phyloP scores from a whole-genome alignment of 2,888 invertebrate species.

The Perizoma flavofasciatum region DNA sequence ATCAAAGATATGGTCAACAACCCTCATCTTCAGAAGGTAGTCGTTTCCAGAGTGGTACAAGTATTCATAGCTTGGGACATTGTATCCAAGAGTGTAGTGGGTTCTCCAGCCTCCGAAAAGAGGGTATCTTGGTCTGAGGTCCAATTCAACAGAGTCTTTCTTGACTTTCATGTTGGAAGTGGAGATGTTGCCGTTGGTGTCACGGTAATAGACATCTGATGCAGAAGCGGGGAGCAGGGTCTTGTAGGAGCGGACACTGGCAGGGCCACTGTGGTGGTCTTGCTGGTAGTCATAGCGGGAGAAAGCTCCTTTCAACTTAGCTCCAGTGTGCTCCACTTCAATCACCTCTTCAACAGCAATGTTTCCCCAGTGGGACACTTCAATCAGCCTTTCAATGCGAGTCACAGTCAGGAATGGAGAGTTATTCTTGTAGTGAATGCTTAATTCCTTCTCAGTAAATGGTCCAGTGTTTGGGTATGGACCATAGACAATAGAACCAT shows the following conservation, averaged over 20 bases:
- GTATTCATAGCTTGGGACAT: slow-evolving; percentile 98
- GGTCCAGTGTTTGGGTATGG: slow-evolving; percentile 90
- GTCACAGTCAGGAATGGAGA: slow-evolving; percentile 98
- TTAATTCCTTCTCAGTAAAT: slow-evolving; percentile 85
- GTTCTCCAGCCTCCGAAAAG: slow-evolving; percentile 99
- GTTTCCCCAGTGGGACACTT: slow-evolving; percentile 99
- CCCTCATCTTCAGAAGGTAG: slow-evolving; percentile 94
- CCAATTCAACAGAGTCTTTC: slow-evolving; percentile 97
- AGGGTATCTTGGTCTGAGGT: slow-evolving; percentile 98
- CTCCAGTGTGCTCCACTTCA: slow-evolving; percentile 96
- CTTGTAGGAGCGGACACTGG: slow-evolving; percentile 96
- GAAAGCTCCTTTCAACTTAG: slow-evolving; percentile 96
- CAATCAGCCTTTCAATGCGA: slow-evolving; percentile 92
- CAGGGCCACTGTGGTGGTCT: slow-evolving; percentile 93
- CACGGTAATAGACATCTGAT: slow-evolving; percentile 97
- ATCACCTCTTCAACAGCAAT: slow-evolving; percentile 98
- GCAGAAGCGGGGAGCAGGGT: slow-evolving; percentile 94
- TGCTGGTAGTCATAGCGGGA: slow-evolving; percentile 99
- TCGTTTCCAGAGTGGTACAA: slow-evolving; percentile 91
- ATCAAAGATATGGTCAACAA: slow-evolving; percentile 98
- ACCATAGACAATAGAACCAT: slow-evolving; percentile 94
- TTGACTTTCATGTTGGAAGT: slow-evolving; percentile 95
- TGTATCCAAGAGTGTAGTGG: slow-evolving; percentile 97
- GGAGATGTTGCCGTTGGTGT: slow-evolving; percentile 99
- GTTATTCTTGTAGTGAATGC: slow-evolving; percentile 97